A percentile compares a stretch with the other conserved stretches of the same genome.
These are phyloP conservation scores for Metaphire vulgaris DNA, from an alignment of 1,140 invertebrate species.

Conservation along the genomic window DNA sequence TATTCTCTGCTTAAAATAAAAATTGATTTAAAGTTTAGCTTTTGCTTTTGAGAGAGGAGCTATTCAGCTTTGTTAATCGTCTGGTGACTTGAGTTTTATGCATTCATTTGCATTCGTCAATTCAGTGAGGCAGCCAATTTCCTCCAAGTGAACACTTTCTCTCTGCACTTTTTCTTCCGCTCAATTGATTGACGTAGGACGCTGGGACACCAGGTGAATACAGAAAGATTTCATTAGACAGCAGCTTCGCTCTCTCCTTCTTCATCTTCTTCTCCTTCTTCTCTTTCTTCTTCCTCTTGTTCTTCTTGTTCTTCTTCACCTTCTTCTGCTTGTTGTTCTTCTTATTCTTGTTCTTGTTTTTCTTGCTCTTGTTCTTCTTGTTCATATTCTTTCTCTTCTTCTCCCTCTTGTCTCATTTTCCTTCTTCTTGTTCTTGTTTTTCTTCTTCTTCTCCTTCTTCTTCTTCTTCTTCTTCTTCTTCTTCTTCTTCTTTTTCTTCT, in stretches of 20 bases:
- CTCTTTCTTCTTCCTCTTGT: slow-evolving; percentile 11
- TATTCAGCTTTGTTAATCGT: too few species aligned
- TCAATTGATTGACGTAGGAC: too few species aligned
- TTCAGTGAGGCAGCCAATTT: too few species aligned
- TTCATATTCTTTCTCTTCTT: slow-evolving; percentile 10
- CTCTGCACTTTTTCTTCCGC: too few species aligned
- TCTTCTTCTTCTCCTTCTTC: slow-evolving; percentile 13
- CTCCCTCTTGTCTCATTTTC: background rate
- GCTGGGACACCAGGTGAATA: too few species aligned
- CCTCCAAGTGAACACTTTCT: too few species aligned
- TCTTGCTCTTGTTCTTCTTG: background rate
- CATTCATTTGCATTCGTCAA: too few species aligned
- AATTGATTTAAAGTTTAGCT: too few species aligned
- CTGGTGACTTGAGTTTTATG: too few species aligned
- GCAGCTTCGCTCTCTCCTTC: background rate
- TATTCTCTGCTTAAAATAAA: too few species aligned
- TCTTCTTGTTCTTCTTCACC: slow-evolving; percentile 12
- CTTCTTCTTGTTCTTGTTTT: background rate
- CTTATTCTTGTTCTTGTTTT: background rate
- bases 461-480: slow-evolving; percentile 2
- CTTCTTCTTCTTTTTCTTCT: background rate
- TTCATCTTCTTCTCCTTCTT: slow-evolving; percentile 7
- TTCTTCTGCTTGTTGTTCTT: background rate
- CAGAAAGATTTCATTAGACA: too few species aligned
- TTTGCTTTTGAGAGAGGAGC: too few species aligned